Conservation (phyloP, 1,140 invertebrate species). For the Anoplolepis gracilipes region DNA sequence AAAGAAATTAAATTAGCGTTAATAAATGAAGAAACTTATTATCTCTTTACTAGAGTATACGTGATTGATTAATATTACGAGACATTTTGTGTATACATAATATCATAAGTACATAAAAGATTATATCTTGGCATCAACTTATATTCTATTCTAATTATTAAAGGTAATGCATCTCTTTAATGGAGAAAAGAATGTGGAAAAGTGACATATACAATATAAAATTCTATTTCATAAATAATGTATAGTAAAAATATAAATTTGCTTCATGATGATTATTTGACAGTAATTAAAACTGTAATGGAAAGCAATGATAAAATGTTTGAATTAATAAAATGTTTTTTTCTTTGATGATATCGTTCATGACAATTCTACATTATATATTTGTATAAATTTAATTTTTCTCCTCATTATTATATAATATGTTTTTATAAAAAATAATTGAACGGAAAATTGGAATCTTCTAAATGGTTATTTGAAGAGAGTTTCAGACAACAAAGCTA, state of each 20-base stretch:
- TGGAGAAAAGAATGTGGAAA: not conserved
- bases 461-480: not conserved
- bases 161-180: not conserved
- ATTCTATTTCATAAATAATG: not conserved
- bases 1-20: not conserved
- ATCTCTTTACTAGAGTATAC: not conserved
- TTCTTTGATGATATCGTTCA: no score
- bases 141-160: not conserved
- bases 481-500: not conserved
- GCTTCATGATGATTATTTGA: not conserved
- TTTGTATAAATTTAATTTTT: not conserved
- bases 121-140: not conserved
- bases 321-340: not conserved
- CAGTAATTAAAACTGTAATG: not conserved
- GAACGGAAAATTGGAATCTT: not conserved
- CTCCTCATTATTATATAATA: not conserved
- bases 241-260: not conserved
- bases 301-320: not conserved
- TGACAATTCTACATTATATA: not conserved
- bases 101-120: not conserved
- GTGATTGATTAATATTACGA: not conserved
- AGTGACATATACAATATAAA: not conserved
- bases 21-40: not conserved
- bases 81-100: not conserved
- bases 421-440: not conserved